Base-by-base conservation (phyloP, 2,888 invertebrate genomes). In the Cephus rjabovi region DNA sequence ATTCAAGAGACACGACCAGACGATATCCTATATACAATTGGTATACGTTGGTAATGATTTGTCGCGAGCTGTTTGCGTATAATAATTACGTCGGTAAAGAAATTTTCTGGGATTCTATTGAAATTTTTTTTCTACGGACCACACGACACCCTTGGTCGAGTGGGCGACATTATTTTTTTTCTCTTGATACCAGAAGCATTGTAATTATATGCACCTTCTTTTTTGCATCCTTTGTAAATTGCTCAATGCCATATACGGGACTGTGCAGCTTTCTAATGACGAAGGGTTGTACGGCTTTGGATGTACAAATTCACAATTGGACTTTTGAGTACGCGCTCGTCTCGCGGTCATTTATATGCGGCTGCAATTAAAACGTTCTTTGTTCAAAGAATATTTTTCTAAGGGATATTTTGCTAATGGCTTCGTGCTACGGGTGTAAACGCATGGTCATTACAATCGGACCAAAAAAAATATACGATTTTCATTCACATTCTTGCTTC, bases 1-100 rank as follows among this genome's bases (percentile, higher is more conserved):
- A 89, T 90, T 91, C 88, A 90, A 91, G 91, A 90, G 91, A 90
- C 89, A 81, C 81, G 84, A 87, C 85, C 84, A 56, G 23, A 23
- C 9, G 56, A 56, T 6, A 56, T 15, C 15, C 23, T 56, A 23
- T 23, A 9, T 6, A 23, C 4, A 37, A 15, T 40, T 3, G 23
- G 56, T 56, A 23, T 23, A 9, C 9, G 23, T 2, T 23, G 9
- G 9, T 56, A 23, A 56, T 23, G 56, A 56, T 23, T 23, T 56
- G 1, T 56, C 9, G 23, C 56, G 23, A 23, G 56, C 23, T 23
- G 9, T 3, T 23, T 56, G 6, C 2, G 2, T 56, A 23, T 9
- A 3, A 23, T 56, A 56, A 56, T 23, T 56, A 4, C 9, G 23
- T 56, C 56, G 56, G 56, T 23, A 23, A 56, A 23, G 56, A 56